Evolutionary conservation across 2,888 invertebrate genomes (phyloP).

Genomic region (Erebia epiphron): DNA sequence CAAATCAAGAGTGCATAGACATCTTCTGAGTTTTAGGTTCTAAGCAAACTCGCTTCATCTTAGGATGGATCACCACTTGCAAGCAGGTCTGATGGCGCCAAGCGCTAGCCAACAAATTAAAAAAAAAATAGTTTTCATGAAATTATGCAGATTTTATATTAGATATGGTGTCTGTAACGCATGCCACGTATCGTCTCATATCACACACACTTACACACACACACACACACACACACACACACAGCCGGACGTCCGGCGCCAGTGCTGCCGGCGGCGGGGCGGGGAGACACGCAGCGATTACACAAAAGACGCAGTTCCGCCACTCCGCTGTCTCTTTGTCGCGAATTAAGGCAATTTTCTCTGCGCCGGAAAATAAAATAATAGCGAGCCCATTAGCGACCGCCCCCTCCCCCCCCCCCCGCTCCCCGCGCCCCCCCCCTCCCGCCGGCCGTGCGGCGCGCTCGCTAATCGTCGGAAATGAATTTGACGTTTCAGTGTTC

Average conservation of each 20-base stretch:
- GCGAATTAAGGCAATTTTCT: slow-evolving; percentile 69
- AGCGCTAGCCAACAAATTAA: too few relatives aligned
- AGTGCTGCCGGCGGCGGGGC: not conserved
- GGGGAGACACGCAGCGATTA: not conserved
- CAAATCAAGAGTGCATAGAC: too few relatives aligned
- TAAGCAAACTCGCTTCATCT: too few relatives aligned
- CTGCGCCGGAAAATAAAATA: slow-evolving; percentile 77
- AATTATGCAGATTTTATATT: too few relatives aligned
- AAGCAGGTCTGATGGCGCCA: too few relatives aligned
- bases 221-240: too few relatives aligned
- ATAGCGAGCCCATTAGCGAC: slow-evolving; percentile 67
- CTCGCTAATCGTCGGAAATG: slow-evolving; percentile 58
- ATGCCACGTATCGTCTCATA: too few relatives aligned
- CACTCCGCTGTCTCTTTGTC: slow-evolving; percentile 50
- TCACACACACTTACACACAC: too few relatives aligned
- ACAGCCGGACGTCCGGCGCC: not conserved
- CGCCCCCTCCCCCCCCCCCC: slow-evolving; percentile 43
- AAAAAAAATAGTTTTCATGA: too few relatives aligned
- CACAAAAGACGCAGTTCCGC: slow-evolving; percentile 48
- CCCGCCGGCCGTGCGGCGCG: slow-evolving; percentile 37
- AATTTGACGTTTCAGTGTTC: slow-evolving; percentile 53
- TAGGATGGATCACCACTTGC: too few relatives aligned
- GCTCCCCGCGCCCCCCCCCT: slow-evolving; percentile 28
- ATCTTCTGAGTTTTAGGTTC: too few relatives aligned
- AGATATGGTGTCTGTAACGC: too few relatives aligned